phyloP scores from a whole-genome alignment of 2,113 vertebrate species.

The Gulo gulo region DNA sequence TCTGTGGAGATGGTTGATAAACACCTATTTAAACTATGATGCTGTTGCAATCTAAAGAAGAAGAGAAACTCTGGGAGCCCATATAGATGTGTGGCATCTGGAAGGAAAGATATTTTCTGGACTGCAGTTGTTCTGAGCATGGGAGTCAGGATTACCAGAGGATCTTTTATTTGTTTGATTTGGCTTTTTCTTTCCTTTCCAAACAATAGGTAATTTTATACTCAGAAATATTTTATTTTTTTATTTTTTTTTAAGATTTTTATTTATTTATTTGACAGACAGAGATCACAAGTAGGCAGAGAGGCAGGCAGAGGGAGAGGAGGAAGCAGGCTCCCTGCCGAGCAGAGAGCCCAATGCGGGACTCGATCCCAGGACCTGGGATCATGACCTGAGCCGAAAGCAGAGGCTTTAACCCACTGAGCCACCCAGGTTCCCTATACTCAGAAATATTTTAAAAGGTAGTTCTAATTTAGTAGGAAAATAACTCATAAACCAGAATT shows the following conservation, averaged over 20 bases:
- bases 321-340: no score
- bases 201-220: not conserved
- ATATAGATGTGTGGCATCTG: not conserved
- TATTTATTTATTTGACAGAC: no score
- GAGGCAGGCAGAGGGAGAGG: no score
- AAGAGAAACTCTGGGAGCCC: not conserved
- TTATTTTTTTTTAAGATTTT: no score
- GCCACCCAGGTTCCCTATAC: not conserved
- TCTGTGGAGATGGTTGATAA: not conserved
- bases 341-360: no score
- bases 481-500: not conserved
- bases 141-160: not conserved
- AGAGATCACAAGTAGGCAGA: no score
- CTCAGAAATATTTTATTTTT: not conserved
- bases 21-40: not conserved
- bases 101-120: not conserved
- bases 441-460: not conserved
- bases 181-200: not conserved
- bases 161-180: not conserved
- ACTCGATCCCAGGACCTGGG: no score
- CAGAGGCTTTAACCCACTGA: not conserved
- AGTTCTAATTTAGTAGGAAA: not conserved
- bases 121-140: not conserved
- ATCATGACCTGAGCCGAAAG: no score
- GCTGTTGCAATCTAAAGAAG: not conserved